Evolutionary conservation across 1,140 invertebrate species (phyloP).

Genomic region (Asobara japonica): DNA sequence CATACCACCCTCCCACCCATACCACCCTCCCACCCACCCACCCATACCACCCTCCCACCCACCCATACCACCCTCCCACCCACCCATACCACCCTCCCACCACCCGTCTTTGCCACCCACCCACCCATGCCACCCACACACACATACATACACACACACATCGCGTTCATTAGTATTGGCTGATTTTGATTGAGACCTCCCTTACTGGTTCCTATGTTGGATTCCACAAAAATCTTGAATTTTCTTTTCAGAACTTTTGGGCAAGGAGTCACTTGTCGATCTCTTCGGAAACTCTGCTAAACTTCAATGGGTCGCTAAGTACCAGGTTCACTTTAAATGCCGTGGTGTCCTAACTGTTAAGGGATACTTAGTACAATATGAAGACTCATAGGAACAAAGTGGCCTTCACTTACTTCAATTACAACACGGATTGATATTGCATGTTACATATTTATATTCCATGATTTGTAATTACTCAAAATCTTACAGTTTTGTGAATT

Average conservation of each 20-base stretch:
- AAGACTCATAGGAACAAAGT: constrained; percentile 35
- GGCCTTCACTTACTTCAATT: neutral
- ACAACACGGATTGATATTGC: constrained; percentile 2
- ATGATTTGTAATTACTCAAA: neutral
- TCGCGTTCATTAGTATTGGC: no score
- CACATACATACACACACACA: no score
- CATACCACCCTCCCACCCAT: no score
- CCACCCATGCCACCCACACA: no score
- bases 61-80: no score
- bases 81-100: no score
- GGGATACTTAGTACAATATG: constrained; percentile 75
- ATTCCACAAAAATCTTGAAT: constrained; percentile 11
- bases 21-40: no score
- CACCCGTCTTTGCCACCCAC: no score
- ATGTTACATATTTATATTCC: neutral
- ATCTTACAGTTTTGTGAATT: no score
- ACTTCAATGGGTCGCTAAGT: constrained; percentile 80
- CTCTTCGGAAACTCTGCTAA: constrained; percentile 63
- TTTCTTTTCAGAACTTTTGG: constrained; percentile 71
- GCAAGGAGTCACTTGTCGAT: constrained; percentile 63
- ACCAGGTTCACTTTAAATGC: constrained; percentile 89
- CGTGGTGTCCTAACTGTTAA: constrained; percentile 89
- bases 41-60: no score
- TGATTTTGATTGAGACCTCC: neutral
- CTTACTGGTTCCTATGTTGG: neutral